Evolutionary conservation across 2,888 invertebrate genomes (phyloP).

Genomic region (Ectemnius continuus): DNA sequence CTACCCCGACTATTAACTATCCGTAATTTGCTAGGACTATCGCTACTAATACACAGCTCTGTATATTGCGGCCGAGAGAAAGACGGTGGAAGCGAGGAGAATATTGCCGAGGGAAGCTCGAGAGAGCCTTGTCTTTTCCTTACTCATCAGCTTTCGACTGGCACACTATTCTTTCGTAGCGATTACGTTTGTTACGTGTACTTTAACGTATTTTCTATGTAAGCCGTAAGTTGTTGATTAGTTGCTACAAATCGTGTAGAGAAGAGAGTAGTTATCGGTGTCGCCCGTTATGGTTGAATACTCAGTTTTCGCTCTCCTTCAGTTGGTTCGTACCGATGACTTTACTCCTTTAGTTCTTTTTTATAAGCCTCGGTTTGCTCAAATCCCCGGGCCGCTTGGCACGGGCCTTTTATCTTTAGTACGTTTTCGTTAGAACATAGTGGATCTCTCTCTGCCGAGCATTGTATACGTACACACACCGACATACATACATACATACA

Average conservation of each 20-base stretch:
- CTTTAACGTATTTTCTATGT: conserved; percentile 49
- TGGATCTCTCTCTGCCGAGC: conserved; percentile 8
- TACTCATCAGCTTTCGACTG: conserved; percentile 13
- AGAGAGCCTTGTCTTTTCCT: not conserved
- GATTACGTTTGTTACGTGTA: conserved; percentile 65
- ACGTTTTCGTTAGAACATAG: conserved; percentile 1
- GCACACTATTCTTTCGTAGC: conserved; percentile 40
- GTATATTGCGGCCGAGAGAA: too few relatives aligned
- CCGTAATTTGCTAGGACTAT: too few relatives aligned
- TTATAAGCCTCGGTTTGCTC: conserved; percentile 38
- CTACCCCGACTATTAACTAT: too few relatives aligned
- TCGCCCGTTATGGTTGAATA: not conserved
- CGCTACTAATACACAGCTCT: too few relatives aligned
- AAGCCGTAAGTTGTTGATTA: conserved; percentile 67
- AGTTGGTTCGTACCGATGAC: conserved; percentile 13
- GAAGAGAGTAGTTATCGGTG: conserved; percentile 31
- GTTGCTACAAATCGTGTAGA: conserved; percentile 48
- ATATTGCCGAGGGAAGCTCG: not conserved
- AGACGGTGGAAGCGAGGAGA: conserved; percentile 8
- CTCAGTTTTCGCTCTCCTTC: not conserved
- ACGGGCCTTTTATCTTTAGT: too few relatives aligned
- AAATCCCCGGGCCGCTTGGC: conserved; percentile 23
- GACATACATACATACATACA: not conserved
- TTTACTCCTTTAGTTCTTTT: conserved; percentile 16
- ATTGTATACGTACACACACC: conserved; percentile 15